Evolutionary conservation across 2,888 invertebrate genomes (phyloP), one percentile per base, ranked within the genome.

Genomic region (Drosophila affinis): DNA sequence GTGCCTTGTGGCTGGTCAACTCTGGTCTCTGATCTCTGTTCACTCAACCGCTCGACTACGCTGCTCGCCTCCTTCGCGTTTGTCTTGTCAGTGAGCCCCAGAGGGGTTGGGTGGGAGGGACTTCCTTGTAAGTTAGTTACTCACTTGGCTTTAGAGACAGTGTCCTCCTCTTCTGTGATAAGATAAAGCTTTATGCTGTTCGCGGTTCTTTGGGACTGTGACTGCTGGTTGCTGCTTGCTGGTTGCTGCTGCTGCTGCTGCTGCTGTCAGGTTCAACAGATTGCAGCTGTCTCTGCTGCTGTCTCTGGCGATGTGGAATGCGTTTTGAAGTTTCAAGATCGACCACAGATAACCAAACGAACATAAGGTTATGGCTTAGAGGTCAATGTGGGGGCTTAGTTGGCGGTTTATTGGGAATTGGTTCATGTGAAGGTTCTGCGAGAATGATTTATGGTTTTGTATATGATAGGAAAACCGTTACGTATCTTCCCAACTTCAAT

Each of bases 111-210:
- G 4, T 10, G 44, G 21, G 24, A 4, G 24, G 48, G 71, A 48
- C 18, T n/a, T 46, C 39, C 60, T 56, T 27, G 60, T 52, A 72
- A 72, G 74, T 72, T 72, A 84, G 75, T 85, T 73, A 77, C 65
- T 68, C 63, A 39, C 53, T 39, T 79, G 67, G 72, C 75, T 81
- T 79, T 75, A n/a, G 65, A 65, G 69, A 48, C 71, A 68, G 56
- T 63, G 14, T n/a, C 39, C n/a, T n/a, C 39, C n/a, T n/a, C n/a
- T 39, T 39, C n/a, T 39, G 51, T 81, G 82, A 87, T 82, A 82
- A 84, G 85, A 87, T 87, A 84, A 87, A 78, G 79, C 73, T 48
- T 62, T 29, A 53, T 64, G 51, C 56, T 69, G 69, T 53, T 70
- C 48, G 60, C 60, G 71, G 64, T 73, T 53, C 57, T 58, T 32